Evolutionary conservation across 1,140 invertebrate species (phyloP), one percentile per base, ranked within the genome.

Genomic region (Euwallacea fornicatus): DNA sequence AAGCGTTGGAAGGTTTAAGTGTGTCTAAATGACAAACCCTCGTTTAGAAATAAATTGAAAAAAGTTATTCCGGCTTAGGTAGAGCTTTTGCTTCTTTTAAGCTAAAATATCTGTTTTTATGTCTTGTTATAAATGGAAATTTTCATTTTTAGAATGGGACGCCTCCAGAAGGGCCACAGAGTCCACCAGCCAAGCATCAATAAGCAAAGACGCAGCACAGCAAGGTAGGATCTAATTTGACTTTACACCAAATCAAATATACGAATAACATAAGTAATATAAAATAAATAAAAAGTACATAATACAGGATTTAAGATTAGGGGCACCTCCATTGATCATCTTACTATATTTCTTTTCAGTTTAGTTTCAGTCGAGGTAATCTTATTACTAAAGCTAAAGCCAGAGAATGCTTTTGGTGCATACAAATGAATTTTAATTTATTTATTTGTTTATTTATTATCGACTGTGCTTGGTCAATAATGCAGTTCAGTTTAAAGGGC

Each of bases 71-170:
- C 21, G 21, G 21, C 21, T 33, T 33, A 33, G 21, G 21, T 33
- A 33, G 21, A 33, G 21, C 21, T 33, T 33, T 33, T 33, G 21
- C 21, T 33, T 33, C 21, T 33, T 33, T 33, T 33, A 33, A 33
- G 4, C 21, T 33, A 33, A 33, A 33, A 33, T 33, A 33, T 33
- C 21, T 33, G 21, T 33, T 4, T 33, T 4, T 33, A 33, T 2
- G 4, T 33, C 21, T 33, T 33, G 21, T 33, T 33, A 33, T 33
- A 4, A 33, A 33, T 33, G 21, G 1, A 33, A 43, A 41, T 67
- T 60, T 59, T 77, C 44, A 58, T 64, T 76, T 80, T 13, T 76
- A 81, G 80, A 78, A 73, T 80, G 80, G 78, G 77, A 78, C 73
- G 75, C 78, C 70, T 56, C 74, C 53, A 75, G 71, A 73, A 76